Percentiles rank a stretch among this genome's conserved stretches.
Conservation (phyloP, 1,140 invertebrate genomes). For the Cydia strobilella region DNA sequence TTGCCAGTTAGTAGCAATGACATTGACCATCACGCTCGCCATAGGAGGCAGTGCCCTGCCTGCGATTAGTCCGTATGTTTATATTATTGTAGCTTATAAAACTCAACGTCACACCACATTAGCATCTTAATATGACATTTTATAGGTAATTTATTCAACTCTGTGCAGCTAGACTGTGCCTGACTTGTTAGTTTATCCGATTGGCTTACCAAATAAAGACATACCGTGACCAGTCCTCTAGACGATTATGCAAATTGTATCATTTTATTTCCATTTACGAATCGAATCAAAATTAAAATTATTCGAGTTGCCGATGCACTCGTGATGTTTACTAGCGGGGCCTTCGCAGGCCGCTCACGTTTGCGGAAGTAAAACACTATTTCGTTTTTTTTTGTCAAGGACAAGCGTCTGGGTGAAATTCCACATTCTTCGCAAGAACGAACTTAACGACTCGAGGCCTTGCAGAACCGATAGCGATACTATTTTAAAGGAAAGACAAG, state of each 20-base stretch:
- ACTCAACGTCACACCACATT: conserved; percentile 41
- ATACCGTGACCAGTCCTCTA: conserved; percentile 49
- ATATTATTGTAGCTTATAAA: conserved; percentile 38
- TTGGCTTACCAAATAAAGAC: conserved; percentile 60
- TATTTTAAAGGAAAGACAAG: conserved; percentile 68
- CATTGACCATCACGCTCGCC: conserved; percentile 56
- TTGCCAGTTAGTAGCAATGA: conserved; percentile 46
- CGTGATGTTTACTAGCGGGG: conserved; percentile 41
- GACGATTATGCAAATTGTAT: conserved; percentile 65
- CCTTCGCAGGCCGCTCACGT: conserved; percentile 43
- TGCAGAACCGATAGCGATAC: conserved; percentile 55
- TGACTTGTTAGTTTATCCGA: conserved; percentile 47
- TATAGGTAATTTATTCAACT: conserved; percentile 63
- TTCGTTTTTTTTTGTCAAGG: conserved; percentile 50
- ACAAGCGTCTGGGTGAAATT: conserved; percentile 33
- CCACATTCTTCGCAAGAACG: conserved; percentile 45
- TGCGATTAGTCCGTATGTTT: conserved; percentile 48
- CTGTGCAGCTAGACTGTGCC: conserved; percentile 42
- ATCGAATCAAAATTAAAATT: conserved; percentile 48
- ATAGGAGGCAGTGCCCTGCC: conserved; percentile 45
- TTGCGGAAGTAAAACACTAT: conserved; percentile 46
- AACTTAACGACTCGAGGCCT: conserved; percentile 56
- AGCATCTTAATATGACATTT: conserved; percentile 55
- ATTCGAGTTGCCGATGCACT: conserved; percentile 42
- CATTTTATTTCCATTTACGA: conserved; percentile 65